phyloP scores from a whole-genome alignment of 2,113 vertebrate genomes.

The Gymnarchus niloticus region DNA sequence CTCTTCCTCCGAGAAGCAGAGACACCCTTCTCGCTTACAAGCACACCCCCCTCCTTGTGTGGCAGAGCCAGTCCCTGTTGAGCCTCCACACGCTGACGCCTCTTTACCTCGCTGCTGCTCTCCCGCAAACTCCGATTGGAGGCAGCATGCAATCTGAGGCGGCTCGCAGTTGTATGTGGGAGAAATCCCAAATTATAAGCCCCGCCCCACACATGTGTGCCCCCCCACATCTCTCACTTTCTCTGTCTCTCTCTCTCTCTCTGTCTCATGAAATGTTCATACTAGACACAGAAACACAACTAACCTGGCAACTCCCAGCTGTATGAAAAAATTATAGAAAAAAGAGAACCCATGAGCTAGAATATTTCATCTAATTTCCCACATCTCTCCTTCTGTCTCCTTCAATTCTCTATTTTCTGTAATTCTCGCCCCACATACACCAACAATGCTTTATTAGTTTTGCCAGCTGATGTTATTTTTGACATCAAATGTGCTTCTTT shows the following conservation, averaged over 20 bases:
- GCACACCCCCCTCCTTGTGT: neutral
- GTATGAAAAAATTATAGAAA: neutral
- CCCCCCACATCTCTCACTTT: neutral
- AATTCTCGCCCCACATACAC: neutral
- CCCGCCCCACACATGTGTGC: conserved; percentile 24
- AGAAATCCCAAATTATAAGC: conserved; percentile 21
- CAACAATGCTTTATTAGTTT: neutral
- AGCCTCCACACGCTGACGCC: neutral
- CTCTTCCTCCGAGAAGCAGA: neutral
- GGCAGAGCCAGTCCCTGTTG: neutral
- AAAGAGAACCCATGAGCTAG: neutral
- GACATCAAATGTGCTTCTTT: neutral
- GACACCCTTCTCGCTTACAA: neutral
- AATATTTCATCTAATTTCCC: neutral
- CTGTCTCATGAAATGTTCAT: conserved; percentile 13
- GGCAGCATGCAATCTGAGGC: conserved; percentile 2
- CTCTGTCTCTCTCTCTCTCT: conserved; percentile 20
- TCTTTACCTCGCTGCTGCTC: conserved; percentile 1
- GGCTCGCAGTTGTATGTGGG: neutral
- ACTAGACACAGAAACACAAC: conserved; percentile 10
- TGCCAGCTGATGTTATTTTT: neutral
- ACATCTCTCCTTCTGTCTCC: conserved; percentile 18
- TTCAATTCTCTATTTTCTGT: neutral
- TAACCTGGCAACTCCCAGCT: conserved; percentile 8
- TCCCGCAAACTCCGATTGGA: neutral